phyloP scores from a whole-genome alignment of 1,140 invertebrate genomes.

The Drosophila orena region DNA sequence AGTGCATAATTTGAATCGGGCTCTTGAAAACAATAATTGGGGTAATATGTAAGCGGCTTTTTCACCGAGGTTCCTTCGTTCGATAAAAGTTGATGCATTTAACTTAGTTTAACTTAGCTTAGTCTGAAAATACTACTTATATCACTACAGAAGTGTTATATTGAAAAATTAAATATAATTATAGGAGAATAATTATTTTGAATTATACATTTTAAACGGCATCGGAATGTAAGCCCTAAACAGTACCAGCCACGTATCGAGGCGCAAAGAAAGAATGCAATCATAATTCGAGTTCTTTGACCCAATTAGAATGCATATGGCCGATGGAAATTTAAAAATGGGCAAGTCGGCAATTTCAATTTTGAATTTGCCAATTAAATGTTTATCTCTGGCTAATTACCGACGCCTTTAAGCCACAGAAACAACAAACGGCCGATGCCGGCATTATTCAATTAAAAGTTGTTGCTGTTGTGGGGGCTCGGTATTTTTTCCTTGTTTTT shows the following conservation, averaged over 20 bases:
- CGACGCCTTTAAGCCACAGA: slow-evolving; percentile 28
- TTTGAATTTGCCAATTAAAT: slow-evolving; percentile 79
- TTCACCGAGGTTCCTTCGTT: slow-evolving; percentile 10
- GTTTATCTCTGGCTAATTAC: slow-evolving; percentile 76
- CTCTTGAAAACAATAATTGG: slow-evolving; percentile 29
- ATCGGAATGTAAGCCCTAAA: neutral
- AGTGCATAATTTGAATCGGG: slow-evolving; percentile 21
- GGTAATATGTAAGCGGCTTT: neutral
- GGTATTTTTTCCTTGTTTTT: slow-evolving; percentile 69
- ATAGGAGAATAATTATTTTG: no score
- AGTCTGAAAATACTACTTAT: neutral
- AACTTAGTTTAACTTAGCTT: no score
- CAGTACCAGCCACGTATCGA: slow-evolving; percentile 26
- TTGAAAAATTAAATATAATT: no score
- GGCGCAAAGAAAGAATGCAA: neutral
- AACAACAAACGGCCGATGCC: slow-evolving; percentile 45
- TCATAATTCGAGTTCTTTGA: slow-evolving; percentile 32
- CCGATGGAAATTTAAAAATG: slow-evolving; percentile 2
- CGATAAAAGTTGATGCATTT: neutral
- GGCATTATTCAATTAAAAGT: slow-evolving; percentile 84
- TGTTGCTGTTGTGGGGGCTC: slow-evolving; percentile 25
- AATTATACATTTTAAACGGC: no score
- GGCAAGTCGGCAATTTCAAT: slow-evolving; percentile 40
- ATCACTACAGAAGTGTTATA: no score
- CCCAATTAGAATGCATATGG: slow-evolving; percentile 70